These are phyloP conservation scores for Drosophila macrospina DNA, from an alignment of 2,888 invertebrate species.

Conservation along the genomic window DNA sequence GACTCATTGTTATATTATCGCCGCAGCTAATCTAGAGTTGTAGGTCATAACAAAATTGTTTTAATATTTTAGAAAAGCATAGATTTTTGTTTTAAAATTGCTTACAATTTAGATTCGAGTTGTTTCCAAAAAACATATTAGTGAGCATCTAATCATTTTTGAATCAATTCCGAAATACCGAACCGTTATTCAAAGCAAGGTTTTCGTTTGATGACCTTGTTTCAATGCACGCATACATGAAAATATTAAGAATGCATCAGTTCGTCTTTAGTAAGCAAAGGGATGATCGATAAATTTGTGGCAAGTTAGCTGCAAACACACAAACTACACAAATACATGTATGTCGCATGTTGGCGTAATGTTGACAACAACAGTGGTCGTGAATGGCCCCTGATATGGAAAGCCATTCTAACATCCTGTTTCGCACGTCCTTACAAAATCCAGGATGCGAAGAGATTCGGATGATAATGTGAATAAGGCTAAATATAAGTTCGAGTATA, in stretches of 20 bases:
- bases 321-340: background rate
- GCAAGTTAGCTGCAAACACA: too few relatives aligned
- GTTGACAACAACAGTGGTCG: constrained; percentile 19
- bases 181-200: constrained; percentile 10
- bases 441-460: constrained; percentile 62
- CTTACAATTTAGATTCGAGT: background rate
- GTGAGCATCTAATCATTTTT: background rate
- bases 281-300: constrained; percentile 15
- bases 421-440: constrained; percentile 62
- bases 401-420: constrained; percentile 81
- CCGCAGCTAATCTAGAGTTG: too few relatives aligned
- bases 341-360: constrained; percentile 15
- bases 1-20: too few relatives aligned
- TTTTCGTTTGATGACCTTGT: constrained; percentile 17
- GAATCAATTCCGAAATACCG: constrained; percentile 2
- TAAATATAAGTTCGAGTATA: constrained; percentile 15
- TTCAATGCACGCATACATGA: constrained; percentile 2
- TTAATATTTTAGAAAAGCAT: too few relatives aligned
- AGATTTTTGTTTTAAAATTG: too few relatives aligned
- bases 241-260: background rate
- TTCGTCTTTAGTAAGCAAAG: background rate
- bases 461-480: constrained; percentile 42
- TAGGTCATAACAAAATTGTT: too few relatives aligned
- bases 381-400: constrained; percentile 71
- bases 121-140: background rate